A percentile compares a stretch with the other conserved stretches of the same genome.
These are phyloP conservation scores for Muricea muricata DNA, from an alignment of 92 coral and sea anemone species.

Conservation along the genomic window DNA sequence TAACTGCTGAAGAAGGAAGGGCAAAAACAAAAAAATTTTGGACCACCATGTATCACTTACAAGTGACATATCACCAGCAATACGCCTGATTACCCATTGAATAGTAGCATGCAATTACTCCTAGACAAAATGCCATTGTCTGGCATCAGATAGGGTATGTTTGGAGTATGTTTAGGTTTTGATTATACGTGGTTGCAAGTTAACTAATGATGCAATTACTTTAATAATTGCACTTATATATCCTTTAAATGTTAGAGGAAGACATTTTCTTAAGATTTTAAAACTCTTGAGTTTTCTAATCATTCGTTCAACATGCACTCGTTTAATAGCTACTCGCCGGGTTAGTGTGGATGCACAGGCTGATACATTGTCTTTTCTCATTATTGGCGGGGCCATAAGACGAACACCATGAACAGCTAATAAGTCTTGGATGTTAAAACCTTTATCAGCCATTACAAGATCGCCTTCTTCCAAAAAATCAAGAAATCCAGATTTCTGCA, in stretches of 20 bases:
- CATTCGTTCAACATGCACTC: constrained; percentile 79
- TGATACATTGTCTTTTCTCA: constrained; percentile 51
- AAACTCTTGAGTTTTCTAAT: constrained; percentile 70
- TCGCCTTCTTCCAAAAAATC: constrained; percentile 53
- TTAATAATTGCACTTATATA: constrained; percentile 68
- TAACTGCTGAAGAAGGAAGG: constrained; percentile 16
- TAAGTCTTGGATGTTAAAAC: constrained; percentile 51
- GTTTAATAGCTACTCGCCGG: constrained; percentile 59
- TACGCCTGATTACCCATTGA: no score
- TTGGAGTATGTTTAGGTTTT: not conserved
- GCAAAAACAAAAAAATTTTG: constrained; percentile 6
- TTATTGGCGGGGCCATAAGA: constrained; percentile 64
- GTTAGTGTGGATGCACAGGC: constrained; percentile 59
- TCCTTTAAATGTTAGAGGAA: constrained; percentile 74
- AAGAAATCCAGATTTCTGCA: constrained; percentile 51
- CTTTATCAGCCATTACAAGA: constrained; percentile 64
- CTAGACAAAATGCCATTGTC: no score
- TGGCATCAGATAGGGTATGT: no score
- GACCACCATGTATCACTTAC: not conserved
- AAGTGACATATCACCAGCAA: not conserved
- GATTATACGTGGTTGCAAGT: constrained; percentile 66
- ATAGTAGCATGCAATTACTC: no score
- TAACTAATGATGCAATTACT: constrained; percentile 71
- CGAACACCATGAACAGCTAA: constrained; percentile 39
- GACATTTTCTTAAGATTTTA: constrained; percentile 65